Evolutionary conservation across 2,888 invertebrate species (phyloP).

Genomic region (Gerris lacustris): DNA sequence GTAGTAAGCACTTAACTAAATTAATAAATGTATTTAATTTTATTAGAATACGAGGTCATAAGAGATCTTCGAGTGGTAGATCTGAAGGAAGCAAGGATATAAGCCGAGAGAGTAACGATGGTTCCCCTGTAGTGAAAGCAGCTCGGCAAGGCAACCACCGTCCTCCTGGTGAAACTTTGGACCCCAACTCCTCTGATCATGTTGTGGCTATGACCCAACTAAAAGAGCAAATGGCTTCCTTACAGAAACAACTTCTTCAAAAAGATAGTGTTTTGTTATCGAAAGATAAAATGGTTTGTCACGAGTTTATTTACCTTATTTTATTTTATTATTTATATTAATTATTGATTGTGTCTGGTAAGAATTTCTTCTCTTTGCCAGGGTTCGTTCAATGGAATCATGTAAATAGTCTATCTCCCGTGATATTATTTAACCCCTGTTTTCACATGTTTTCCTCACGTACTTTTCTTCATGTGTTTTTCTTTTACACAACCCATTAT

Average conservation of each 20-base stretch:
- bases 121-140: constrained; percentile 39
- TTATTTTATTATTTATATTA: constrained; percentile 8
- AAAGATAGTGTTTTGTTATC: constrained; percentile 76
- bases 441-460: too few species aligned
- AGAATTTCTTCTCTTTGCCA: too few species aligned
- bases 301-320: constrained; percentile 28
- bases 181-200: constrained; percentile 81
- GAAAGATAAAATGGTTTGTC: constrained; percentile 74
- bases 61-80: constrained; percentile 35
- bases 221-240: constrained; percentile 80
- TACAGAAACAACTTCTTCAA: constrained; percentile 72
- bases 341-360: neutral
- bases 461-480: too few species aligned
- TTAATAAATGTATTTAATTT: too few species aligned
- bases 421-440: too few species aligned
- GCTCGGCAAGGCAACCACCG: constrained; percentile 38
- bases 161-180: constrained; percentile 39
- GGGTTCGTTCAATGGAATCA: too few species aligned
- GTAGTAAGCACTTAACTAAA: too few species aligned
- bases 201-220: constrained; percentile 90
- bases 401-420: too few species aligned
- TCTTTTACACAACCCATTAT: too few species aligned
- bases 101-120: constrained; percentile 20
- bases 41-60: constrained; percentile 8
- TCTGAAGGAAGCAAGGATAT: constrained; percentile 29